Base-by-base conservation (phyloP, 2,113 vertebrate genomes). In the Cyanistes caeruleus region DNA sequence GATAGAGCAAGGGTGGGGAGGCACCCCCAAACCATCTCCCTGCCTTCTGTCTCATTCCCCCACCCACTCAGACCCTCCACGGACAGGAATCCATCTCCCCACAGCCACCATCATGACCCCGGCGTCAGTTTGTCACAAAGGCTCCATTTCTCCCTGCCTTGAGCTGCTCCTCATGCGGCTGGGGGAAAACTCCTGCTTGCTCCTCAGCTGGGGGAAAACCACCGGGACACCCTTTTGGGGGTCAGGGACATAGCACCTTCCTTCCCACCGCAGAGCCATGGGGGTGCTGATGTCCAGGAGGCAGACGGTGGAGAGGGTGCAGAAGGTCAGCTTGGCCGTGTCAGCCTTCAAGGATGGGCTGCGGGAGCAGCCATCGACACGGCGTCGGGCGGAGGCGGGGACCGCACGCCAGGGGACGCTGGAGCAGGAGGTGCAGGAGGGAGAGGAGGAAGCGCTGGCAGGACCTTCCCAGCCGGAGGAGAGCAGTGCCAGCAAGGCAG, bases 271-370 rank as follows among this genome's bases (percentile, higher is more conserved):
- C 93, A 98, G 97, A 98, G 97, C 97, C 98, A 99, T 99, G 99
- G 99, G 99, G 91, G 99, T 99, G 87, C 98, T 99, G 93, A 99
- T 99, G 99, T 99, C 99, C 95, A 99, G 99, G 98, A 98, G 99
- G 91, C 99, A 99, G 98, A 99, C 99, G 25, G 99, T 99, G 97
- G 99, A 99, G 97, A 99, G 99, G 98, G 99, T 99, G 64, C 99
- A 99, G 97, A 99, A 99, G 95, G 99, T 99, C 97, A 99, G 95
- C 68, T 97, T 98, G 52, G 99, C 99, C 2, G 99, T 99, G 89
- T 99, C 98, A 1, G 99, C 99, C 70, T 99, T 99, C 95, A 99
- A 99, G 94, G 98, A 99, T 0, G 99, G 99, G 63, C 72, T 99
- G 41, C 98, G 98, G 87, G 99, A 99, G 8, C 98, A 98, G 18